These are phyloP conservation scores for Enteromius trimaculatus DNA, from an alignment of 2,797 vertebrate genomes.

Conservation along the genomic window DNA sequence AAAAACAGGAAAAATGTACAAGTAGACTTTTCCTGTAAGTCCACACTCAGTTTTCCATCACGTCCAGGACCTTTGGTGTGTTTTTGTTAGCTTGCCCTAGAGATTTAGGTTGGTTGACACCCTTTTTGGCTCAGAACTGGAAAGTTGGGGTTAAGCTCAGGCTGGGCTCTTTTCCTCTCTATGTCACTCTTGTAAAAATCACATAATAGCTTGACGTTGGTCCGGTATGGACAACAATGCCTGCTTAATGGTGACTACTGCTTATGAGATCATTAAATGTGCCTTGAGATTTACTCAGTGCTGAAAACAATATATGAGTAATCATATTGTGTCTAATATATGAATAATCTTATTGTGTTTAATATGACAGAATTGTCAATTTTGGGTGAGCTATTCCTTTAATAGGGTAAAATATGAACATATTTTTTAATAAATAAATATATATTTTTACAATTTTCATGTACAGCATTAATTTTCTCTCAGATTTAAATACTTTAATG, in stretches of 20 bases:
- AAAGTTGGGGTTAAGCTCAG: conserved; percentile 35
- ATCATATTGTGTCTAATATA: background rate
- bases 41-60: background rate
- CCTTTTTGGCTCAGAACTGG: conserved; percentile 7
- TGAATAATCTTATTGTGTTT: background rate
- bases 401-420: background rate
- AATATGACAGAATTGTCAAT: background rate
- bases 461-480: background rate
- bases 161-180: conserved; percentile 39
- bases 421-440: no score
- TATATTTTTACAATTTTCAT: background rate
- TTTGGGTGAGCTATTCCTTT: background rate
- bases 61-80: background rate
- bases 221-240: conserved; percentile 55
- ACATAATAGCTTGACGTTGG: conserved; percentile 50
- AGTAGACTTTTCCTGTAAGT: conserved; percentile 48
- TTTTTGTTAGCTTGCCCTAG: conserved; percentile 3
- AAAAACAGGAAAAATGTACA: conserved; percentile 41
- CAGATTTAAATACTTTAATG: background rate
- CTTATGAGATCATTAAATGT: conserved; percentile 47
- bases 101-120: conserved; percentile 15
- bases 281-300: conserved; percentile 24
- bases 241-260: background rate
- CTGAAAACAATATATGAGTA: conserved; percentile 31
- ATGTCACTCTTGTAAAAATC: conserved; percentile 32